Evolutionary conservation across 64 coral and sea anemone genomes (phyloP), one percentile per base, ranked within the genome.

Genomic region (Platygyra sinensis): DNA sequence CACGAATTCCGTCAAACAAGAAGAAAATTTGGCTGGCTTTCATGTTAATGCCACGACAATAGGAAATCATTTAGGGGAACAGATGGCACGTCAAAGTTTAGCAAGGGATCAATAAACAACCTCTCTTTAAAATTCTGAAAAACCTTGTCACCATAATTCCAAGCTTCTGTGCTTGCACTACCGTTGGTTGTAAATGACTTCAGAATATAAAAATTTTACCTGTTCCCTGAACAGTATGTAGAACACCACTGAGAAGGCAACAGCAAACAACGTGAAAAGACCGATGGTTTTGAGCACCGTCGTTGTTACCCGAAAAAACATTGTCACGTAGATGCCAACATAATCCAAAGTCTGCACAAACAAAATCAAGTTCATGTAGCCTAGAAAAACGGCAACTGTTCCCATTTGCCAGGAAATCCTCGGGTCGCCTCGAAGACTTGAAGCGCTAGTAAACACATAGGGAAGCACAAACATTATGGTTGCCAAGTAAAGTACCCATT

Each of bases 281-380:
- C 71, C 85, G 42, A 90, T 77, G 30, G 83, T 57, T 30, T 84
- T 82, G 24, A 78, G n/a, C 30, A 94, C 67, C 5, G 93, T 94
- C 31, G n/a, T 86, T 46, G 89, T 55, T 1, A 94, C 87, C 67
- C 90, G 80, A 71, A 94, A 79, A 67, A 85, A 94, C 93, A 94
- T 94, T 10, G 87, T 94, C 28, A 94, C 87, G 73, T 90, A 94
- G 22, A 94, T 75, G 5, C 93, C 93, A 11, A 94, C 52, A 18
- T 75, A 30, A 8, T 80, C 60, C 62, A 90, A 50, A 27, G 77
- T 89, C 15, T 83, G 87, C 19, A 94, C 46, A 62, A 87, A 94
- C 42, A 94, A 27, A 3, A 94, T 86, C 12, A 90, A 46, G 38
- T 94, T 79, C 12, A 84, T 18, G 64, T 80, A 94, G 20, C 80